A percentile compares a stretch with the other conserved stretches of the same genome.
These are phyloP conservation scores for Harmothoe impar DNA, from an alignment of 2,888 invertebrate genomes.

Conservation along the genomic window DNA sequence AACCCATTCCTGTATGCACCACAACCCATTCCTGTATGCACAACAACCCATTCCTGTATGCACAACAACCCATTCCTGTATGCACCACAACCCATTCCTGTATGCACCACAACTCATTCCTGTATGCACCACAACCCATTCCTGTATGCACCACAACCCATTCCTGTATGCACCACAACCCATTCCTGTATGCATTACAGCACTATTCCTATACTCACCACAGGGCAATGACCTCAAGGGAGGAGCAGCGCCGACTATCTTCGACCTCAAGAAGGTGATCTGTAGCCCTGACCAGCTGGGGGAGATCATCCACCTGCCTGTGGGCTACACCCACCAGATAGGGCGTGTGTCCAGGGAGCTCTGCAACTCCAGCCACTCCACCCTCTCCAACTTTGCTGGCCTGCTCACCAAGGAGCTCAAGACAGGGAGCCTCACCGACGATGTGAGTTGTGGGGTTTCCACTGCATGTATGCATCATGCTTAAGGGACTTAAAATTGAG, in stretches of 20 bases:
- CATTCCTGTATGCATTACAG: no score
- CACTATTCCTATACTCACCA: neutral
- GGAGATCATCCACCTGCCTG: neutral
- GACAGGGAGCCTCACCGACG: neutral
- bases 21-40: no score
- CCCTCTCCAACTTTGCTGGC: neutral
- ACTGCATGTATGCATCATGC: no score
- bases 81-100: no score
- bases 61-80: no score
- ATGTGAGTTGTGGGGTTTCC: constrained; percentile 8
- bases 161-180: no score
- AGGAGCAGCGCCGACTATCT: neutral
- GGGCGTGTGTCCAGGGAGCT: constrained; percentile 2
- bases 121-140: neutral
- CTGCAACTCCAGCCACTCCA: neutral
- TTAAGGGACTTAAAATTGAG: no score
- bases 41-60: no score
- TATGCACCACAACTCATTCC: no score
- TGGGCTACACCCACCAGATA: neutral
- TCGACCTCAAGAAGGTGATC: neutral
- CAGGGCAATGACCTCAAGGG: neutral
- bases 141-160: no score
- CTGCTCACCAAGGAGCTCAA: neutral
- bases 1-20: no score
- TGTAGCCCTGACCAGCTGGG: neutral